Evolutionary conservation across 2,113 vertebrate genomes (phyloP).

Genomic region (Pteropus alecto): DNA sequence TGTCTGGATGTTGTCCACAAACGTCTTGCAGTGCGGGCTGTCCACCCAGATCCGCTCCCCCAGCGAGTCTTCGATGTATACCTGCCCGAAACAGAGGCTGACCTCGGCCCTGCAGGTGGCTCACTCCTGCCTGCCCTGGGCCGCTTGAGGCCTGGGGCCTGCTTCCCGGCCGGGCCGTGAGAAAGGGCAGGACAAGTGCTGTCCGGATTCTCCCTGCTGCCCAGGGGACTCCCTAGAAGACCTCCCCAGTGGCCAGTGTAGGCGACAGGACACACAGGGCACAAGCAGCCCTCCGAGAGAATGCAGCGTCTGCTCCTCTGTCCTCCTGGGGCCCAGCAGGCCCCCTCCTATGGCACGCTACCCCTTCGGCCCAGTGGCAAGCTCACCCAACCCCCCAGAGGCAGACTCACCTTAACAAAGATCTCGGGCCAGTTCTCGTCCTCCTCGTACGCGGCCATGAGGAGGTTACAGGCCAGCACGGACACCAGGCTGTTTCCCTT

Average conservation of each 20-base stretch:
- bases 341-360: rapidly evolving
- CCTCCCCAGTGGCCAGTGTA: neutral
- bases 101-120: rapidly evolving
- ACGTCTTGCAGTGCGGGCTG: slow-evolving; percentile 96
- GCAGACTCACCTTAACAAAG: slow-evolving; percentile 91
- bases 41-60: slow-evolving; percentile 99
- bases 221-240: neutral
- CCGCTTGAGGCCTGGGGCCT: neutral
- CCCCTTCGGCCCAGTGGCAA: neutral
- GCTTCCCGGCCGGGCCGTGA: neutral
- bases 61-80: slow-evolving; percentile 98
- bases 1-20: slow-evolving; percentile 98
- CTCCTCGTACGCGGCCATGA: slow-evolving; percentile 98
- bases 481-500: slow-evolving; percentile 98
- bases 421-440: slow-evolving; percentile 99
- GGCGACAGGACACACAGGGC: rapidly evolving
- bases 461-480: slow-evolving; percentile 94
- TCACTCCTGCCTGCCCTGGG: neutral
- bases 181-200: rapidly evolving
- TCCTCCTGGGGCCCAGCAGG: rapidly evolving
- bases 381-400: rapidly evolving
- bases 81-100: slow-evolving; percentile 78
- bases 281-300: neutral
- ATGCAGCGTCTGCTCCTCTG: rapidly evolving
- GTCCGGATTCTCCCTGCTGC: neutral